phyloP scores from a whole-genome alignment of 2,797 vertebrate genomes.

The Pseudochaenichthys georgianus region DNA sequence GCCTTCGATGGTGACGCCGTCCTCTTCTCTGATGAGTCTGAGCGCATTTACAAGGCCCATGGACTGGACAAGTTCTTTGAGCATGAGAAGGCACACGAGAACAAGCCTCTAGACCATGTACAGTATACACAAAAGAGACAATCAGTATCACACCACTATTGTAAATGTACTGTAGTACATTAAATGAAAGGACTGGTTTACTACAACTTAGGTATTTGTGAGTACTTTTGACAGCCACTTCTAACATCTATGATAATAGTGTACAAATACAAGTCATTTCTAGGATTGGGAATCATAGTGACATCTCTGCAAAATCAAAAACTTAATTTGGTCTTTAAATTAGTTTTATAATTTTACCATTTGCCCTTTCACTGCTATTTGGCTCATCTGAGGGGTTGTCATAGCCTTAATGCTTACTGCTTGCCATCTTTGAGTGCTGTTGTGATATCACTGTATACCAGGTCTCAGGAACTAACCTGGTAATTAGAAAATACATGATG shows the following conservation, averaged over 20 bases:
- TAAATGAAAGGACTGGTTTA: background rate
- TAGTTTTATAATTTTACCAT: background rate
- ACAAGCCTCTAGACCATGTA: constrained; percentile 95
- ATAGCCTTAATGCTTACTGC: background rate
- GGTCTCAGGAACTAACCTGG: background rate
- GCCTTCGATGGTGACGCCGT: constrained; percentile 96
- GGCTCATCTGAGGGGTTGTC: background rate
- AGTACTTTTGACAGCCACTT: background rate
- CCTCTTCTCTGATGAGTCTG: constrained; percentile 95
- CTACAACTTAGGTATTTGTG: constrained; percentile 2
- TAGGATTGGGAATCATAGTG: background rate
- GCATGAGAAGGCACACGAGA: constrained; percentile 92
- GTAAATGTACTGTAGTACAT: background rate
- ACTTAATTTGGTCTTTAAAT: background rate
- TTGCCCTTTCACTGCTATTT: background rate
- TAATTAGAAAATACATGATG: background rate
- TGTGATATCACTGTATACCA: background rate
- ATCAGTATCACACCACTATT: background rate
- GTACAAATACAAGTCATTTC: background rate
- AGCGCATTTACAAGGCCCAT: constrained; percentile 92
- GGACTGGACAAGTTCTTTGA: constrained; percentile 95
- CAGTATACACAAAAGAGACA: constrained; percentile 27
- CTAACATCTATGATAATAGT: background rate
- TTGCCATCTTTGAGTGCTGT: background rate
- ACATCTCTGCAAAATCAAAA: too few species aligned